Conservation (phyloP, 2,888 invertebrate genomes). For the Drosophila rubida region DNA sequence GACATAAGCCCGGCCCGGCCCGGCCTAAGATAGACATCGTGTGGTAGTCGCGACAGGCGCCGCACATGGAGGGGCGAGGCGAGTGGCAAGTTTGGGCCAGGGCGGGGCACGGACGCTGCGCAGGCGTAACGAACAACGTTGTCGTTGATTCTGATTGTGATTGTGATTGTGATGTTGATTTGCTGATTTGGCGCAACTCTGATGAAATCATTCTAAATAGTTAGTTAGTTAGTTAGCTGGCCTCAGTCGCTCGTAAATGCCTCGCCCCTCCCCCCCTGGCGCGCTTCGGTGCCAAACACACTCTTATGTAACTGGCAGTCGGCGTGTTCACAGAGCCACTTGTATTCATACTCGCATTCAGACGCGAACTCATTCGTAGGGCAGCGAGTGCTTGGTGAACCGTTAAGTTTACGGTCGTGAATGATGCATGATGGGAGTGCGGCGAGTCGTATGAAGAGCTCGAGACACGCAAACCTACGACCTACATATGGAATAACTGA, state of each 20-base stretch:
- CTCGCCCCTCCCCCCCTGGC: slow-evolving; percentile 29
- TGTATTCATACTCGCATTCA: slow-evolving; percentile 3
- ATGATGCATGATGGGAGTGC: slow-evolving; percentile 57
- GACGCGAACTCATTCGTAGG: slow-evolving; percentile 5
- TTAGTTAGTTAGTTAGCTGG: slow-evolving; percentile 35
- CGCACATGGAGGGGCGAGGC: background rate
- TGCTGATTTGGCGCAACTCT: slow-evolving; percentile 53
- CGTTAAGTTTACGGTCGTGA: slow-evolving; percentile 53
- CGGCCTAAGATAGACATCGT: slow-evolving; percentile 6
- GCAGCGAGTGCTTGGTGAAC: slow-evolving; percentile 47
- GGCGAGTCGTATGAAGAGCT: slow-evolving; percentile 3
- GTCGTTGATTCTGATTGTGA: slow-evolving; percentile 26
- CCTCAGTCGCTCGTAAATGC: slow-evolving; percentile 38
- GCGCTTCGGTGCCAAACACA: slow-evolving; percentile 2
- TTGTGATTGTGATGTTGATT: slow-evolving; percentile 60
- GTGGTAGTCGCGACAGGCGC: background rate
- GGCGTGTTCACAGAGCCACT: slow-evolving; percentile 24
- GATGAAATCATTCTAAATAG: slow-evolving; percentile 72
- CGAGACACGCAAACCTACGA: slow-evolving; percentile 30
- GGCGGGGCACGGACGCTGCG: background rate
- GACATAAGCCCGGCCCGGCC: slow-evolving; percentile 49
- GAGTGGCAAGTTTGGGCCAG: background rate
- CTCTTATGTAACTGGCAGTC: slow-evolving; percentile 20
- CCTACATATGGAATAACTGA: slow-evolving; percentile 21
- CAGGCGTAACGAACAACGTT: slow-evolving; percentile 39